Percentiles rank a stretch among this genome's conserved stretches.
Conservation (phyloP, 2,113 vertebrate genomes). For the Tamias sibiricus region DNA sequence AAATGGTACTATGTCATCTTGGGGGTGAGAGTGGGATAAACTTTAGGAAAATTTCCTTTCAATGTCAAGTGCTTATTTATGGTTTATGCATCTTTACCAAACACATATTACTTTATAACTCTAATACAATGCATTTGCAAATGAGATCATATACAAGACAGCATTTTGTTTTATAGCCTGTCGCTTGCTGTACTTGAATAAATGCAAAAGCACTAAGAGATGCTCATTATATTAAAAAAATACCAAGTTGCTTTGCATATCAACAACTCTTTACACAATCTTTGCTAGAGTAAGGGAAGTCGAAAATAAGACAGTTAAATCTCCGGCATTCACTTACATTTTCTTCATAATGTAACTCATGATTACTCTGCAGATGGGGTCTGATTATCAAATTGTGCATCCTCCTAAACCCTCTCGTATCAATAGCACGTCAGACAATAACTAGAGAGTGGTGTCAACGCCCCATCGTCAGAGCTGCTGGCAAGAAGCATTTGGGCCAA, state of each 20-base stretch:
- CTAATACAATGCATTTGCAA: slow-evolving; percentile 47
- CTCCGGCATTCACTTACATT: slow-evolving; percentile 67
- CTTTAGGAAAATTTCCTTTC: background rate
- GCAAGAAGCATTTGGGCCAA: slow-evolving; percentile 80
- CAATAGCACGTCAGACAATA: slow-evolving; percentile 73
- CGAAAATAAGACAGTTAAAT: slow-evolving; percentile 58
- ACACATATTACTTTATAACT: background rate
- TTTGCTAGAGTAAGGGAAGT: slow-evolving; percentile 69
- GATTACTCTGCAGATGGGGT: slow-evolving; percentile 80
- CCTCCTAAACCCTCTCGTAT: slow-evolving; percentile 54
- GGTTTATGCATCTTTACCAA: slow-evolving; percentile 7
- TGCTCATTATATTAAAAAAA: slow-evolving; percentile 60
- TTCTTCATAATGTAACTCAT: slow-evolving; percentile 60
- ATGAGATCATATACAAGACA: slow-evolving; percentile 39
- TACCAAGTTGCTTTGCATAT: slow-evolving; percentile 41
- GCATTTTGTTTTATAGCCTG: slow-evolving; percentile 49
- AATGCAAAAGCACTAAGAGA: slow-evolving; percentile 45
- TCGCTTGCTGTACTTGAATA: slow-evolving; percentile 56
- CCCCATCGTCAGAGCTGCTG: slow-evolving; percentile 79
- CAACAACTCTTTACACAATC: slow-evolving; percentile 44
- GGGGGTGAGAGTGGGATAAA: background rate
- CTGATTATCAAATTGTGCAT: slow-evolving; percentile 76
- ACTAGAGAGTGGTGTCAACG: slow-evolving; percentile 70
- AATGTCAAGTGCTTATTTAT: background rate
- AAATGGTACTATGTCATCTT: too few species aligned